These are phyloP conservation scores for Leucophenga maculata DNA, from an alignment of 2,888 invertebrate genomes.

Conservation along the genomic window DNA sequence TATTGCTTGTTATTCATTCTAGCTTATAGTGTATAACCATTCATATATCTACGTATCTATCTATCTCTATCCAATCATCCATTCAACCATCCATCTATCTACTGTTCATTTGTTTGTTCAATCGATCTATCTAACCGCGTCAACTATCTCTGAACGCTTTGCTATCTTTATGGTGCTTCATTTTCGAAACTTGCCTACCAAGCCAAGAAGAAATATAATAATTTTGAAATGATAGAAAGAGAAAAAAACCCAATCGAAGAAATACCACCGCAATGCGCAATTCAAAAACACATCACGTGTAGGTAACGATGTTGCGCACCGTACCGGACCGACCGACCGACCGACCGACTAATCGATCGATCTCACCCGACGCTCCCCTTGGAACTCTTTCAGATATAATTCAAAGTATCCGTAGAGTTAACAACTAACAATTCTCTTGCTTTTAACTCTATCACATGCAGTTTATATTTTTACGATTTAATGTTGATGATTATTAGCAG, in stretches of 20 bases:
- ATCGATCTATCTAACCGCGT: no score
- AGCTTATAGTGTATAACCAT: no score
- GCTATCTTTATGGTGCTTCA: not conserved
- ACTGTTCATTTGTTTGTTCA: not conserved
- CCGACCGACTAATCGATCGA: not conserved
- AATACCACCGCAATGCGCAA: conserved; percentile 22
- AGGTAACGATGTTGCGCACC: no score
- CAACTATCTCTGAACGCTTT: not conserved
- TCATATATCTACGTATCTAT: no score
- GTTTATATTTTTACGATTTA: no score
- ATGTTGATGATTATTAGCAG: no score
- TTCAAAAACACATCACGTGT: conserved; percentile 23
- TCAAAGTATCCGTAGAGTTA: no score
- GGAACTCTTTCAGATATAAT: no score
- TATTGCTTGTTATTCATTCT: no score
- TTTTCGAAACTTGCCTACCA: not conserved
- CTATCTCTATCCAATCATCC: no score
- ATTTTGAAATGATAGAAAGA: not conserved
- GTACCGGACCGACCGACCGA: not conserved
- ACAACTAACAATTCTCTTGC: no score
- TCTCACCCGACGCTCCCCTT: not conserved
- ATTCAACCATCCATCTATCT: not conserved
- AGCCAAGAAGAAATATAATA: not conserved
- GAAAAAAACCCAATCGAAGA: not conserved
- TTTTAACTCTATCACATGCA: no score